A percentile compares a stretch with the other conserved stretches of the same genome.
Evolutionary conservation across 92 coral and sea anemone species (phyloP).

Genomic region (Pocillopora meandrina): DNA sequence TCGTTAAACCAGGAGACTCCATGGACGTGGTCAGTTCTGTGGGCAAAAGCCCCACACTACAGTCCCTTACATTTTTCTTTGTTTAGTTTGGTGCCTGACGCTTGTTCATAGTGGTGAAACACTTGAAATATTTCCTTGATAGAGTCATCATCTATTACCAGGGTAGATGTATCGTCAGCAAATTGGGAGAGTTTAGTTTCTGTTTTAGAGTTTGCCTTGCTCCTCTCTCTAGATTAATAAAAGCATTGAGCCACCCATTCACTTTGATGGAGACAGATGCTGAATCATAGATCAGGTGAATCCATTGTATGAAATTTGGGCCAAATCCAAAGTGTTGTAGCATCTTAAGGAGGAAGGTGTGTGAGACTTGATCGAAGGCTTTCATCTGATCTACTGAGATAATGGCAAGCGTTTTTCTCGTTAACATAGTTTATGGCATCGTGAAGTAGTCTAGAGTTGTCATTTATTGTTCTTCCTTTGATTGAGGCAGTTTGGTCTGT

Average conservation of each 20-base stretch:
- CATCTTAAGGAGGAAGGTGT: neutral
- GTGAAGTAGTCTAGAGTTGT: neutral
- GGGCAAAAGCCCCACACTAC: neutral
- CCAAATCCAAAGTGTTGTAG: slow-evolving; percentile 27
- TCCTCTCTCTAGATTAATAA: neutral
- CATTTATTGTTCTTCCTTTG: neutral
- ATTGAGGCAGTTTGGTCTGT: neutral
- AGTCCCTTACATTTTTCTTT: slow-evolving; percentile 16
- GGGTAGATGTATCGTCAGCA: neutral
- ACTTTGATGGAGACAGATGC: neutral
- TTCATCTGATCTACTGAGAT: neutral
- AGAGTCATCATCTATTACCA: neutral
- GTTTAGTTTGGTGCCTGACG: neutral
- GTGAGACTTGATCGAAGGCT: slow-evolving; percentile 1
- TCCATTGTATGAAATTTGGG: slow-evolving; percentile 13
- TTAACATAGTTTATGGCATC: neutral
- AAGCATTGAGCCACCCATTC: slow-evolving; percentile 24
- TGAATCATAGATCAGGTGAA: slow-evolving; percentile 6
- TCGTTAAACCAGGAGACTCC: neutral
- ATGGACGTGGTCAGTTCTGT: neutral
- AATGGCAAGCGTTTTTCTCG: neutral
- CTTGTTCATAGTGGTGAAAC: neutral
- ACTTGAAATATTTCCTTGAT: neutral
- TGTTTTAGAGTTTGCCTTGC: neutral
- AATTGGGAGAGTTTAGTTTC: neutral